Base-by-base conservation (phyloP, 92 coral and sea anemone species). In the Phenganax stokvisi region DNA sequence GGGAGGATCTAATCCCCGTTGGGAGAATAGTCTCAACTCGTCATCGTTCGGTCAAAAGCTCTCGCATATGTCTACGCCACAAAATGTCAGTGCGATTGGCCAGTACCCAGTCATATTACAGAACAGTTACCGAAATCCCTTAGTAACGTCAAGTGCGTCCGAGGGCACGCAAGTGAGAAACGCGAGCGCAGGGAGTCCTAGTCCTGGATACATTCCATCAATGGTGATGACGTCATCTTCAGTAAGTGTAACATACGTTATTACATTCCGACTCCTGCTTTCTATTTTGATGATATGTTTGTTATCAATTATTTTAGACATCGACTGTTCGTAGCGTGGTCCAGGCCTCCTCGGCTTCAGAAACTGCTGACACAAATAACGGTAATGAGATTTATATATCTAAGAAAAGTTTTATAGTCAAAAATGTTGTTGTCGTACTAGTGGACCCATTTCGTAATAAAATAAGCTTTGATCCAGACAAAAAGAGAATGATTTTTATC, bases 1-100 rank as follows among this genome's bases (percentile, higher is more conserved):
- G 66, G 80, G 80, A 37, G 47, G 47, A 65, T 56, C 66, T 12
- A 64, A 10, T 57, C 28, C 69, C 81, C 81, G 71, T 56, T 76
- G 81, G 81, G 70, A 54, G 53, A 60, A 60, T 20, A 31, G 30
- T 20, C 51, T 12, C 20, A 76, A n/a, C 8, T 30, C 44, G 8
- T 30, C 60, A 27, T 0, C 27, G 11, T 51, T 75, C 56, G 25
- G 25, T 25, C 20, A 57, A 27, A 76, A 13, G 13, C 81, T 47
- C 31, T 54, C 71, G 69, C 53, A 57, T 29, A 59, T 52, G 69
- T 59, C 81, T 13, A 55, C 29, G 0, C 68, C 55, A 13, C 69
- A 65, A 17, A 79, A 3, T 52, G 59, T 71, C 4, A 28, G 10
- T 10, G 9, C n/a, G 20, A 25, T 12, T 12, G 17, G 3, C 7